A percentile compares a stretch with the other conserved stretches of the same genome.
Evolutionary conservation across 2,113 vertebrate species (phyloP).

Genomic region (Oophaga pumilio): DNA sequence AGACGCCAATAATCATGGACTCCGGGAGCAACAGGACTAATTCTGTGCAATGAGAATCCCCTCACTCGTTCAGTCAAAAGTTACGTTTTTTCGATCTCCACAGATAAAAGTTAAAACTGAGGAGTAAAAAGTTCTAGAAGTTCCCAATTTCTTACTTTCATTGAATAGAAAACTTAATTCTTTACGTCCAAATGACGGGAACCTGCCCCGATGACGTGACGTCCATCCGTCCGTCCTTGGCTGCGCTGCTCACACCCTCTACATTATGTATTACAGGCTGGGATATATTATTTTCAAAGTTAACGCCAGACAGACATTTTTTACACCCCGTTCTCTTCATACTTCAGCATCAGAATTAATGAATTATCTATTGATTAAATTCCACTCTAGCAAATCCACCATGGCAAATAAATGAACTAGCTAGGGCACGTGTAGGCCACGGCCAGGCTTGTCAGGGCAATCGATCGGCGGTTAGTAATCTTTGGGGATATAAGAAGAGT

Average conservation of each 20-base stretch:
- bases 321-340: conserved; percentile 65
- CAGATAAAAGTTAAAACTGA: too few relatives aligned
- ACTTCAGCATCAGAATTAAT: conserved; percentile 83
- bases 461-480: conserved; percentile 88
- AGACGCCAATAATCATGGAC: too few relatives aligned
- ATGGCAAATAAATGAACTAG: conserved; percentile 91
- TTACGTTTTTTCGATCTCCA: too few relatives aligned
- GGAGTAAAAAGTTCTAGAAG: too few relatives aligned
- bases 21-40: too few relatives aligned
- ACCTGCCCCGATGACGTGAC: too few relatives aligned
- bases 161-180: too few relatives aligned
- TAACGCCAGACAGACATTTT: conserved; percentile 70
- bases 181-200: too few relatives aligned
- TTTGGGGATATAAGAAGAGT: conserved; percentile 78
- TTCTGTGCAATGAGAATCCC: too few relatives aligned
- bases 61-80: too few relatives aligned
- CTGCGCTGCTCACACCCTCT: neutral
- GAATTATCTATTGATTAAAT: conserved; percentile 96
- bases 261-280: conserved; percentile 60
- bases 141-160: too few relatives aligned
- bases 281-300: conserved; percentile 84
- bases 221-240: too few relatives aligned
- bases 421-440: conserved; percentile 83
- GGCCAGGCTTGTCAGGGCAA: conserved; percentile 82
- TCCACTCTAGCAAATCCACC: conserved; percentile 89